Evolutionary conservation across 2,888 invertebrate genomes (phyloP).

Genomic region (Myopa tessellatipennis): DNA sequence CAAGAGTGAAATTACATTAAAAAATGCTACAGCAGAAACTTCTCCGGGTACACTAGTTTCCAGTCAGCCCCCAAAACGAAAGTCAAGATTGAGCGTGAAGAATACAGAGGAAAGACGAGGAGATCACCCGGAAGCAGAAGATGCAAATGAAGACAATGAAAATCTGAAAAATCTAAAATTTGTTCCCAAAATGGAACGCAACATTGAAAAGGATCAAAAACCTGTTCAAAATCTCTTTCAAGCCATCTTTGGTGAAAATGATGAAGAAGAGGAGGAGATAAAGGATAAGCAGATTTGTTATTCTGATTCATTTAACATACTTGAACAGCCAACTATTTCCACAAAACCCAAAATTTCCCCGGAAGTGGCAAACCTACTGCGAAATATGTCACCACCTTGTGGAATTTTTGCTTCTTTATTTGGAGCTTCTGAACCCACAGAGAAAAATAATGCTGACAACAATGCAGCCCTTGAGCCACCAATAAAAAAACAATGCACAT

Average conservation of each 20-base stretch:
- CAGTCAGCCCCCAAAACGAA: neutral
- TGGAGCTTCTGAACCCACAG: constrained; percentile 31
- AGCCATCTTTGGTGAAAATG: constrained; percentile 87
- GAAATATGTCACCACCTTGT: constrained; percentile 77
- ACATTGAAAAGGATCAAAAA: constrained; percentile 39
- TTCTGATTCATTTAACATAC: constrained; percentile 45
- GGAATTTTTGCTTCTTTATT: constrained; percentile 73
- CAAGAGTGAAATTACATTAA: constrained; percentile 15
- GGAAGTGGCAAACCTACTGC: constrained; percentile 70
- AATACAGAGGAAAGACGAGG: neutral
- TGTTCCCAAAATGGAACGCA: constrained; percentile 57
- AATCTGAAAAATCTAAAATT: constrained; percentile 45
- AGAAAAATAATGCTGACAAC: constrained; percentile 2
- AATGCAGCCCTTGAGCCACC: neutral
- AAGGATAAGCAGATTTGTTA: constrained; percentile 49
- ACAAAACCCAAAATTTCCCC: constrained; percentile 35
- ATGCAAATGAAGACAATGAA: constrained; percentile 33
- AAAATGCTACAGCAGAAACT: neutral
- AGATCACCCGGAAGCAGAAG: neutral
- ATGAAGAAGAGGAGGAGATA: constrained; percentile 71
- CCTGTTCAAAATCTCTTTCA: constrained; percentile 87
- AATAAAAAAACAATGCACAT: constrained; percentile 7
- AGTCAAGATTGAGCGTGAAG: constrained; percentile 30
- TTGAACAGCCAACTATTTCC: constrained; percentile 42
- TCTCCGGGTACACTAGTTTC: neutral